Base-by-base conservation (phyloP, 2,113 vertebrate genomes). In the Bubo bubo region DNA sequence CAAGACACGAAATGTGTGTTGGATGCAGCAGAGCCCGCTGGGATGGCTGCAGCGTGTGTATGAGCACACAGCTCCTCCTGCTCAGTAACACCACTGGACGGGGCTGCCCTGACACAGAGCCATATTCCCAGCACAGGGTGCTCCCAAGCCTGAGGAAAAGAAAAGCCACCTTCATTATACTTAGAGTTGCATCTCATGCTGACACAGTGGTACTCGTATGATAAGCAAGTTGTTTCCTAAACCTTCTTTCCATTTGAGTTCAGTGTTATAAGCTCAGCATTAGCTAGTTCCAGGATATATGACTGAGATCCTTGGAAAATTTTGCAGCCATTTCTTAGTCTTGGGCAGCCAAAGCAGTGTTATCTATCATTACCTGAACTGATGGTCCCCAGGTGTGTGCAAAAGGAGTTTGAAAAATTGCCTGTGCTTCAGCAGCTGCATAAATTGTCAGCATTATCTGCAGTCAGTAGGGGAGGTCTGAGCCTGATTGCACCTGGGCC, bases 371-470 rank as follows among this genome's bases (percentile, higher is more conserved):
- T 60, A 94, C 74, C 81, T 87, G 58, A 82, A 92, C 53, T 75
- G 62, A 72, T 63, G 66, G 89, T 94, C 53, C 90, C 95, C 73
- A 85, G 58, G 90, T 85, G 77, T 64, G 81, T 83, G 77, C 64
- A 88, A 89, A 89, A 91, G 77, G 67, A 91, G 67, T 91, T 72
- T 91, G 94, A 97, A 94, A 94, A 94, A 95, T 85, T 85, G 74
- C 73, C 62, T 75, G 39, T 66, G 45, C 83, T 88, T 94, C 93
- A 93, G 83, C 80, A 91, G 89, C 94, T 82, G 74, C 93, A 79
- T 93, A 86, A 86, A 90, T 73, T 90, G 62, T 70, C 94, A 82
- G 76, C 76, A 30, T 81, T 67, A 75, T 79, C 88, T 86, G 88
- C 70, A 89, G 80, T 43, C 7, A 1, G 74, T 28, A 70, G 60